Evolutionary conservation across 1,140 invertebrate species (phyloP), one percentile per base, ranked within the genome.

Genomic region (Physella acuta): DNA sequence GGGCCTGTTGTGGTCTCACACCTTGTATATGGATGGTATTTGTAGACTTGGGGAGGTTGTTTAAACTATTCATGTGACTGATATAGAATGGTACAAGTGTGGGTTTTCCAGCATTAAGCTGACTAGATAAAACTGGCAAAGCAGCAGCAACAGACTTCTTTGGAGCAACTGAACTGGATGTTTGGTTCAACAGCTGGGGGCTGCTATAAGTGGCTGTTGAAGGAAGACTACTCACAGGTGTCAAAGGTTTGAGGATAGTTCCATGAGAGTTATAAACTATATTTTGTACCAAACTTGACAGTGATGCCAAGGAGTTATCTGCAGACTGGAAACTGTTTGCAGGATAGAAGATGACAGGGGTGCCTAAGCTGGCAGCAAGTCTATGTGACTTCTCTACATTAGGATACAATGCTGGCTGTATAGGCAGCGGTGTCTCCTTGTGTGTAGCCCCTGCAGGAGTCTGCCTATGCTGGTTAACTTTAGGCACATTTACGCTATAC

Each of bases 271-370:
- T 66, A 26, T 55, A 66, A 1, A 66, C 63, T 33, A 66, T 66
- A 33, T 66, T 66, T 26, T 66, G 63, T 8, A 66, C 63, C 26
- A 66, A 51, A 36, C 49, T 55, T n/a, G 63, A 34, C 49, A 66
- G 33, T n/a, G 63, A 66, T 8, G 63, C 63, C 49, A 66, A 26
- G 2, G 63, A 66, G 49, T n/a, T 53, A 37, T 66, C 63, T 11
- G 24, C 44, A 26, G 63, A 66, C 4, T 26, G 14, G 31, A 66
- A 55, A 31, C 51, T 55, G 3, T 37, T n/a, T 5, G 63, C 63
- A 8, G 63, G 63, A 33, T 66, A 66, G 24, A 66, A 36, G 28
- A 53, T 51, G 28, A 66, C 63, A 44, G 63, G 63, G 20, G 49
- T 66, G n/a, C 63, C 63, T n/a, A 66, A 17, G 2, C 49, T 31